Conservation (phyloP, 2,888 invertebrate genomes). For the Lasius platythorax region DNA sequence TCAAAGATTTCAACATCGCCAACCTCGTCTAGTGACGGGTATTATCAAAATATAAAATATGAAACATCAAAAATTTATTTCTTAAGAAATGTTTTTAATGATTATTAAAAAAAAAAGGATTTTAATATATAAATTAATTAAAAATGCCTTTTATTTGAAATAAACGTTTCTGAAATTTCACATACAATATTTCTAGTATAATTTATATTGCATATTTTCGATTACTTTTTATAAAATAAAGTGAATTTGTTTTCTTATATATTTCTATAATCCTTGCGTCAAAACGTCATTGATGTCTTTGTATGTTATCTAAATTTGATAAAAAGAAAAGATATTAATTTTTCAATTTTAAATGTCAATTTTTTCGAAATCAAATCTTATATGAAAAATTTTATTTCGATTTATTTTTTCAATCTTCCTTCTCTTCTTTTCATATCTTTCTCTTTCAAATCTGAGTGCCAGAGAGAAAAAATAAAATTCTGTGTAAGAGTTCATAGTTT, state of each 20-base stretch:
- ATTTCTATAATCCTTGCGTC: background rate
- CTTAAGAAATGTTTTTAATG: background rate
- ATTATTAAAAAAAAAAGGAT: background rate
- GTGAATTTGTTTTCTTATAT: background rate
- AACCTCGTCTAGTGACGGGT: background rate
- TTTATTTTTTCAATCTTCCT: background rate
- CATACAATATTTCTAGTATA: background rate
- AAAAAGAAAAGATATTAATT: background rate
- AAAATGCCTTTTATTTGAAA: background rate
- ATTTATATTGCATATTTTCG: background rate
- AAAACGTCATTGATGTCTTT: background rate
- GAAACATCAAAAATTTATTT: background rate
- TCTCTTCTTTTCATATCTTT: background rate
- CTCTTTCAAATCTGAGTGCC: background rate
- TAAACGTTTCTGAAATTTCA: background rate
- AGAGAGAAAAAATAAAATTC: background rate
- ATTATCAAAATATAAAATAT: slow-evolving; percentile 9
- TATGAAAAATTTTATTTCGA: background rate
- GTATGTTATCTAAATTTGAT: background rate
- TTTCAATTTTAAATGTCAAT: background rate
- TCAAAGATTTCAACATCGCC: background rate
- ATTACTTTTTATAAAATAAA: background rate
- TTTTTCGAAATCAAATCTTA: background rate
- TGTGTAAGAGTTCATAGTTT: background rate
- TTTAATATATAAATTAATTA: background rate